phyloP scores from a whole-genome alignment of 2,797 vertebrate species.

The Adelosebastes latens region DNA sequence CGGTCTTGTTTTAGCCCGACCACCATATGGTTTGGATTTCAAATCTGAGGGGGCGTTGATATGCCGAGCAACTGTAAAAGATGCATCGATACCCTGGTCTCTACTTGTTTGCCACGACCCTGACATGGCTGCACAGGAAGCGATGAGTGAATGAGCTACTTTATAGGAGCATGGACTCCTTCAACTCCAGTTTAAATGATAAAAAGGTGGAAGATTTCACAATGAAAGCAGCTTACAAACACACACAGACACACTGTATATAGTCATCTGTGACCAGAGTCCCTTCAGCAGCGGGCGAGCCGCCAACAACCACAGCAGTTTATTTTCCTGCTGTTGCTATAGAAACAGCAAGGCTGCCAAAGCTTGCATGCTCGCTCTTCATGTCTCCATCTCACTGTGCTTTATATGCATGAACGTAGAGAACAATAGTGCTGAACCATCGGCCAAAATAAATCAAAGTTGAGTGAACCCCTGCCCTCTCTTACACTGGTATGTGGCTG shows the following conservation, averaged over 20 bases:
- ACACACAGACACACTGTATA: neutral
- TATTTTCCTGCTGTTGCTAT: conserved; percentile 82
- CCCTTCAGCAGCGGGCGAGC: conserved; percentile 57
- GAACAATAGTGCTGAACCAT: neutral
- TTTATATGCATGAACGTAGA: neutral
- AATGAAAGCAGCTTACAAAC: neutral
- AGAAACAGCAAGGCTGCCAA: conserved; percentile 75
- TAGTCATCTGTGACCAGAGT: conserved; percentile 41
- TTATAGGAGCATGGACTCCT: neutral
- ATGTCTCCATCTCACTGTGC: conserved; percentile 16
- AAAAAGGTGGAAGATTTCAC: neutral
- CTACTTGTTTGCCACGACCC: neutral
- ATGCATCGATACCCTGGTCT: neutral
- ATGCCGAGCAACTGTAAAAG: neutral
- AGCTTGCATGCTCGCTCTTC: conserved; percentile 24
- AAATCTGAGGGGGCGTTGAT: neutral
- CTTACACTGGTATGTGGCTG: neutral
- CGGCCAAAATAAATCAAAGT: neutral
- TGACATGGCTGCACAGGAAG: neutral
- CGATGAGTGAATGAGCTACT: neutral
- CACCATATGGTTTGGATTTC: neutral
- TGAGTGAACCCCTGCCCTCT: neutral
- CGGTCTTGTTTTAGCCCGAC: neutral
- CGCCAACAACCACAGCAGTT: conserved; percentile 61
- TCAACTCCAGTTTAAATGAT: neutral